phyloP scores from a whole-genome alignment of 2,888 invertebrate species.

The Philonicus albiceps region DNA sequence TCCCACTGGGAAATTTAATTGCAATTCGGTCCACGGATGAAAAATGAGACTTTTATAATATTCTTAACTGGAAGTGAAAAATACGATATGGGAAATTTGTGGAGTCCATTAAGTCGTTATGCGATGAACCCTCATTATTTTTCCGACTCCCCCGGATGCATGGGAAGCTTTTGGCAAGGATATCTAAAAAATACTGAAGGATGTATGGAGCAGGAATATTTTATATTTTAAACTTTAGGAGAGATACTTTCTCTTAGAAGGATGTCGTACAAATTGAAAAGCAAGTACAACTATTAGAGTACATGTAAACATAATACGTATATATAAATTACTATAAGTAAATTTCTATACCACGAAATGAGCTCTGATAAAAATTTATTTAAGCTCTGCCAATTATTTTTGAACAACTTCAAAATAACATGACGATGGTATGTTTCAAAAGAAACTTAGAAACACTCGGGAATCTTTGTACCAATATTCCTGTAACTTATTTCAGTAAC shows the following conservation, averaged over 20 bases:
- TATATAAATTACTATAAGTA: not conserved
- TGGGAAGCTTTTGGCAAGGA: not conserved
- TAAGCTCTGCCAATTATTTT: too few relatives aligned
- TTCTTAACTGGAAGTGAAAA: slow-evolving; percentile 17
- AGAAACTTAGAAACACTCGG: too few relatives aligned
- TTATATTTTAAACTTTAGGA: not conserved
- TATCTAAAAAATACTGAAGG: not conserved
- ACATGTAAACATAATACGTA: not conserved
- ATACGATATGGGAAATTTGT: slow-evolving; percentile 17
- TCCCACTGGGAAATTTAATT: slow-evolving; percentile 50
- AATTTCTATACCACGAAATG: too few relatives aligned
- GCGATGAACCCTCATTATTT: not conserved
- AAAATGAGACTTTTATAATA: slow-evolving; percentile 29
- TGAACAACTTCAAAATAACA: too few relatives aligned
- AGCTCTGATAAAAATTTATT: too few relatives aligned
- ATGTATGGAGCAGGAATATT: not conserved
- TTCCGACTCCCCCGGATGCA: not conserved
- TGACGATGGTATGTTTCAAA: too few relatives aligned
- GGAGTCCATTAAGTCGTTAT: slow-evolving; percentile 12
- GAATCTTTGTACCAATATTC: too few relatives aligned
- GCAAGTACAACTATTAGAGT: not conserved
- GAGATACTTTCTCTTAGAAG: not conserved
- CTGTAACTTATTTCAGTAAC: too few relatives aligned
- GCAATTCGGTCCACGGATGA: slow-evolving; percentile 44
- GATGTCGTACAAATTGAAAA: not conserved